Base-by-base conservation (phyloP, 2,113 vertebrate species). In the Nicator chloris region DNA sequence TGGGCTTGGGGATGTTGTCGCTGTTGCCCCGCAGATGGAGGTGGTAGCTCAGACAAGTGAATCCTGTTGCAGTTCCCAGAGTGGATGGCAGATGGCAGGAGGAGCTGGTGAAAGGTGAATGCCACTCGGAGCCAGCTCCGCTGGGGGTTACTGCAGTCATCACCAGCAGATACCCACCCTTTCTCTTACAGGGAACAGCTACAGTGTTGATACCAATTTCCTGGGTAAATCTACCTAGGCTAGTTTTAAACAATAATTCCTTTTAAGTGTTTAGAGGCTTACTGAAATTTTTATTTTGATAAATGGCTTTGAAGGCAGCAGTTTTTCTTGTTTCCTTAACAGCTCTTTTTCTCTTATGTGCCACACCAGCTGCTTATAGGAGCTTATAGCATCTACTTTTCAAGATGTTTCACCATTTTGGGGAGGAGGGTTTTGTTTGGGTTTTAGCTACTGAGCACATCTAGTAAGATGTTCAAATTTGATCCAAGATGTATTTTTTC, bases 81-180 rank as follows among this genome's bases (percentile, higher is more conserved):
- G 24, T 85, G 37, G 60, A 65, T 95, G 88, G 97, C 94, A 97
- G 94, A 37, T 96, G 96, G 92, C 73, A 91, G 90, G 94, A 87
- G 86, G 69, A 56, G 63, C 22, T 89, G 87, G 64, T 63, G 94
- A 59, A 88, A 95, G 89, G 70, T 61, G 35, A 89, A 24, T 42
- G 50, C 14, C 56, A 4, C 8, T 68, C 54, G 9, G 17, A 87
- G 53, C 78, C 82, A 33, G 79, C 90, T 86, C 84, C 63, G 89
- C 73, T 63, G 2, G 3, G 21, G 30, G 13, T 63, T 45, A 4
- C n/a, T 56, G 85, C 21, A 60, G 50, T 40, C 30, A 10, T 21
- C 45, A 2, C 18, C 4, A 65, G 77, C 81, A 69, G 27, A 82
- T 56, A 82, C 24, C 83, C 65, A n/a, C 84, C 54, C 92, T 75